Evolutionary conservation across 2,888 invertebrate species (phyloP).

Genomic region (Mamestra brassicae): DNA sequence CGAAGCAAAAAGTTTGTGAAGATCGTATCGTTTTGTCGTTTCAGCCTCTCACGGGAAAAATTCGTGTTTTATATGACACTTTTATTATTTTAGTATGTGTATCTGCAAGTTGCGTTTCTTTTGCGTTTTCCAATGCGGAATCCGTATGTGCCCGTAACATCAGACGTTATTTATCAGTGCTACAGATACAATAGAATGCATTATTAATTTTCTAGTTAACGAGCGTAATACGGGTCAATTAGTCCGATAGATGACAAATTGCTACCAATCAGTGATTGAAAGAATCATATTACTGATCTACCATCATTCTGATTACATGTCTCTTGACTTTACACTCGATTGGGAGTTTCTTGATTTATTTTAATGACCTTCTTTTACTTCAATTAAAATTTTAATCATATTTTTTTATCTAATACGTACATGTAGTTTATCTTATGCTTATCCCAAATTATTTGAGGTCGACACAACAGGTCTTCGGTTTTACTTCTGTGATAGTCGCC

Average conservation of each 20-base stretch:
- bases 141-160: background rate
- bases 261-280: constrained; percentile 41
- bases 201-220: constrained; percentile 27
- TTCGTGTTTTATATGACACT: too few species aligned
- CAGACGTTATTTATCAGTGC: background rate
- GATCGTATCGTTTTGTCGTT: too few species aligned
- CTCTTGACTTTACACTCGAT: constrained; percentile 6
- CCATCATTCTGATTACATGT: constrained; percentile 19
- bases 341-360: constrained; percentile 6
- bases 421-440: too few species aligned
- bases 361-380: constrained; percentile 5
- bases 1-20: too few species aligned
- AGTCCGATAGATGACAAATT: constrained; percentile 30
- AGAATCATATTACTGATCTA: constrained; percentile 29
- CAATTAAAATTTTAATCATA: too few species aligned
- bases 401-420: too few species aligned
- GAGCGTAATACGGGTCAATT: constrained; percentile 32
- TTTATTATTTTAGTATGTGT: too few species aligned
- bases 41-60: too few species aligned
- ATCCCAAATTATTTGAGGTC: too few species aligned
- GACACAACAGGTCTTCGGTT: too few species aligned
- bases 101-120: background rate
- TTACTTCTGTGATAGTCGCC: too few species aligned
- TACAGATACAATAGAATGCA: constrained; percentile 9
- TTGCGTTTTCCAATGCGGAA: background rate